Conservation (phyloP, 2,797 vertebrate species). For the Rhyacichthys aspro region DNA sequence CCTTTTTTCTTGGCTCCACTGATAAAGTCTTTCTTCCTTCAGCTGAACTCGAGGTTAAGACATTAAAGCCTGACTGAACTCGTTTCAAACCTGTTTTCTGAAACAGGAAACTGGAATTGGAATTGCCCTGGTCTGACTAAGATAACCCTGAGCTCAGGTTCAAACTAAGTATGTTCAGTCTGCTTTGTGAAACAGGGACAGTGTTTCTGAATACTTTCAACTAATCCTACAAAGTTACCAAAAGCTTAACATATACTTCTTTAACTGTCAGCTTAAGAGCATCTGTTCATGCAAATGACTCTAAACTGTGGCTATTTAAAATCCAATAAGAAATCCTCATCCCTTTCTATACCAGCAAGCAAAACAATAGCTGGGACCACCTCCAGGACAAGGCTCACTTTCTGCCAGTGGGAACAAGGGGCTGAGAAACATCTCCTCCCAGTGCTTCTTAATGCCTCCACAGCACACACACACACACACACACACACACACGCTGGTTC, state of each 20-base stretch:
- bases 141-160: too few species aligned
- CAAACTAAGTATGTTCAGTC: too few species aligned
- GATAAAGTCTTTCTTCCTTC: too few species aligned
- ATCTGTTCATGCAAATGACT: conserved; percentile 25
- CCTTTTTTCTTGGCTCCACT: too few species aligned
- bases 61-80: too few species aligned
- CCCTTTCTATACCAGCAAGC: conserved; percentile 27
- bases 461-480: conserved; percentile 19
- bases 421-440: conserved; percentile 59
- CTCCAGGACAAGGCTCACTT: conserved; percentile 52
- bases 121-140: too few species aligned
- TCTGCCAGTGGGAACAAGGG: conserved; percentile 60
- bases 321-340: conserved; percentile 38
- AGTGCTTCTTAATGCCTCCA: conserved; percentile 44
- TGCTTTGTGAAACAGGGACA: background rate
- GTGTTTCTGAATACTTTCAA: background rate
- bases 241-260: background rate
- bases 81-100: too few species aligned
- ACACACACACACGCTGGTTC: conserved; percentile 28
- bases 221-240: conserved; percentile 5
- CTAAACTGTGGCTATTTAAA: conserved; percentile 38
- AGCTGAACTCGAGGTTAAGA: too few species aligned
- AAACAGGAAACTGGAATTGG: too few species aligned
- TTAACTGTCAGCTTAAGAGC: conserved; percentile 21
- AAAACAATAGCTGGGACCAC: conserved; percentile 47